Evolutionary conservation across 2,113 vertebrate species (phyloP), one percentile per base, ranked within the genome.

Genomic region (Paracyprichromis sp.): DNA sequence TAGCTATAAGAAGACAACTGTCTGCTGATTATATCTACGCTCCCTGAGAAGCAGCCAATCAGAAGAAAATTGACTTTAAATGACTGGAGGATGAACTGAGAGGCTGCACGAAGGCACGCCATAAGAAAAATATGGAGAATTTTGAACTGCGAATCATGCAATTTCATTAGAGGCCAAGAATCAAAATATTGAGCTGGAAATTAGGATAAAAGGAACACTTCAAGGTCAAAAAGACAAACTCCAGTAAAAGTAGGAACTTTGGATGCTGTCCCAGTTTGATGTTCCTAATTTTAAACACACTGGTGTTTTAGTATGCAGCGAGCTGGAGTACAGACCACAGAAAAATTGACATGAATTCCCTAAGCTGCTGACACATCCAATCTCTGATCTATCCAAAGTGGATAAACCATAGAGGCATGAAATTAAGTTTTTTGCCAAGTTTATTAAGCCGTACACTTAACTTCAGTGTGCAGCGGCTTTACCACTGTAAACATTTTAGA

Each of bases 371-470:
- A 89, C 53, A 26, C 50, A 47, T 61, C 54, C 59, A 7, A 24
- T 82, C 56, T 88, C 63, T 45, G 14, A 79, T 83, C 69, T 81
- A 17, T 63, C 47, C 16, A 38, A 17, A 85, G 38, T 84, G 36
- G 36, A 31, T 66, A 53, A 52, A 52, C 88, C 45, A 13, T 5
- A 53, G 69, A 12, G 80, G 92, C 81, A 24, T 91, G 88, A 89
- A 92, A 90, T 90, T 84, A 90, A 87, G 16, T 59, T 90, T 84
- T 83, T 85, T 31, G 50, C 61, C 47, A 63, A 82, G 79, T 47
- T 57, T 21, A 86, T 87, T 80, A 59, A 89, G 57, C n/a, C 34
- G 2, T 11, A 7, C 2, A 36, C 73, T 59, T 45, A 12, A 59
- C 34, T 24, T 73, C 14, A 5, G 8, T 24, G 24, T 43, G 56